phyloP scores from a whole-genome alignment of 1,140 invertebrate genomes.

The Heliothis subflexa region DNA sequence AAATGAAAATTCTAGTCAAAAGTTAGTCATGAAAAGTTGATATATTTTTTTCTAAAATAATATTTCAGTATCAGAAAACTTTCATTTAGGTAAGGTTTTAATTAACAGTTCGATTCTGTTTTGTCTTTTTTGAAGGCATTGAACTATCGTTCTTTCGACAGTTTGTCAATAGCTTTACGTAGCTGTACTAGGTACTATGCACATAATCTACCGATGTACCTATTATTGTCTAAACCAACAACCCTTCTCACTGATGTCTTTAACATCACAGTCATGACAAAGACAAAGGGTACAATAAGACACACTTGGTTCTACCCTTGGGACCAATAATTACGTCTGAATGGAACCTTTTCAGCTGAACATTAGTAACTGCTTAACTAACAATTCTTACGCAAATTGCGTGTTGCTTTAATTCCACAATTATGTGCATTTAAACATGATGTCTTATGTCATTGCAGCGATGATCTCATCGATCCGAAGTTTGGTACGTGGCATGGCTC shows the following conservation, averaged over 20 bases:
- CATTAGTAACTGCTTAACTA: neutral
- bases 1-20: too few species aligned
- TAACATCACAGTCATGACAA: neutral
- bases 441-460: slow-evolving; percentile 48
- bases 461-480: slow-evolving; percentile 73
- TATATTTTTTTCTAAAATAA: too few species aligned
- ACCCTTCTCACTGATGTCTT: neutral
- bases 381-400: slow-evolving; percentile 22
- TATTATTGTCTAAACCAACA: neutral
- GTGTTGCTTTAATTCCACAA: slow-evolving; percentile 10
- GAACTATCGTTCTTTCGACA: too few species aligned
- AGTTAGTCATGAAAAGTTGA: too few species aligned
- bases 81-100: too few species aligned
- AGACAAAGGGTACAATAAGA: too few species aligned
- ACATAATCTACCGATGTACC: too few species aligned
- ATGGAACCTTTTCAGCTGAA: neutral
- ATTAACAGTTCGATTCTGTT: neutral
- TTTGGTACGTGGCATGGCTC: slow-evolving; percentile 53
- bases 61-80: too few species aligned
- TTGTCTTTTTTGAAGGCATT: neutral
- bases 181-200: too few species aligned
- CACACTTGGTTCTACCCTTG: slow-evolving; percentile 7
- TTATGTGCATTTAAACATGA: slow-evolving; percentile 48
- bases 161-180: too few species aligned
- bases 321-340: neutral